Percentiles rank a stretch among this genome's conserved stretches.
Conservation (phyloP, 2,797 vertebrate species). For the Odontamblyopus rebecca region DNA sequence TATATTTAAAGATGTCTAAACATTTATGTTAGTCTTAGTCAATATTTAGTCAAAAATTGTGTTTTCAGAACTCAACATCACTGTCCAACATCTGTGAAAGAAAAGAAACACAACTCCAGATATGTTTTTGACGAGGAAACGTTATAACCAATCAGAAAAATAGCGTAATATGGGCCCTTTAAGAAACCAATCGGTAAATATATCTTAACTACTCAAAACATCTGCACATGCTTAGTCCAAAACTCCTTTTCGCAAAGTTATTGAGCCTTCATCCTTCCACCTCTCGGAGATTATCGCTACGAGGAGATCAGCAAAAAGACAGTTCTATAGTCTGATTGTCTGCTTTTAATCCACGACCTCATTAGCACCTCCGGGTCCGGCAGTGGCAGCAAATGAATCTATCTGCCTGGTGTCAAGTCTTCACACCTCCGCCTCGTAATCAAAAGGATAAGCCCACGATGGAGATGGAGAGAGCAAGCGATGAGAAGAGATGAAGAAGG, state of each 20-base stretch:
- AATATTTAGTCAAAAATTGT: no score
- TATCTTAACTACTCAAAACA: no score
- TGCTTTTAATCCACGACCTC: conserved; percentile 96
- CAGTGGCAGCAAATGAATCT: conserved; percentile 95
- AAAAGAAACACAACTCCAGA: no score
- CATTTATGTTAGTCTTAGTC: no score
- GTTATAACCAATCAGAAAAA: no score
- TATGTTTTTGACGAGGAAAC: no score
- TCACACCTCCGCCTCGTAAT: conserved; percentile 93
- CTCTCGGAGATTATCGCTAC: conserved; percentile 71
- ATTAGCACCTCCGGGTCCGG: conserved; percentile 98
- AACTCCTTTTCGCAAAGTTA: conserved; percentile 4
- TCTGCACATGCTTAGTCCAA: no score
- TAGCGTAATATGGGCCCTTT: no score
- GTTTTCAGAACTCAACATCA: no score
- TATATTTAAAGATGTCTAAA: no score
- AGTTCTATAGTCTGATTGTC: conserved; percentile 71
- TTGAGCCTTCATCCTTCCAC: neutral
- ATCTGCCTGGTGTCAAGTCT: conserved; percentile 94
- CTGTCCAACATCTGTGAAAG: no score
- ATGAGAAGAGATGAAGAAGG: neutral
- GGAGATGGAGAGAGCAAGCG: conserved; percentile 56
- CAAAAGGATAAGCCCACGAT: conserved; percentile 88
- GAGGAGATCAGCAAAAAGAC: conserved; percentile 72
- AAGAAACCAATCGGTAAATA: no score